Conservation (phyloP, 2,888 invertebrate species). For the Graphium colonna region DNA sequence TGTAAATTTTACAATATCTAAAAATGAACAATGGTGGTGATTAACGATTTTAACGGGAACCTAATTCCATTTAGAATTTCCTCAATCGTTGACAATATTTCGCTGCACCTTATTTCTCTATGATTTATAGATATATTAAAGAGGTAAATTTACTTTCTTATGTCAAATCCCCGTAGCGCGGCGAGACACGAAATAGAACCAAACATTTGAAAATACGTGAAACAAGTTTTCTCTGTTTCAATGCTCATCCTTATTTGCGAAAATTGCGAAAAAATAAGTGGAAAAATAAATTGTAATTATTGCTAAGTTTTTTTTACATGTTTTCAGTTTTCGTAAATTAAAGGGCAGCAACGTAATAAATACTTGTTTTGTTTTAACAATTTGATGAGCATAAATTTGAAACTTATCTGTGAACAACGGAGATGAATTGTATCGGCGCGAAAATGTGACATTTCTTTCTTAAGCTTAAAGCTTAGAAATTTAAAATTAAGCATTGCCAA, state of each 20-base stretch:
- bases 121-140: conserved; percentile 37
- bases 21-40: conserved; percentile 49
- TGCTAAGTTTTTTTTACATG: conserved; percentile 29
- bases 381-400: conserved; percentile 66
- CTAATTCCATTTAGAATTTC: conserved; percentile 75
- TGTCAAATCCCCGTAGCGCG: conserved; percentile 32
- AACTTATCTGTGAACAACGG: conserved; percentile 30
- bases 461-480: not conserved
- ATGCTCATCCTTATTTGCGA: conserved; percentile 63
- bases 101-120: conserved; percentile 39
- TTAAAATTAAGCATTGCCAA: not conserved
- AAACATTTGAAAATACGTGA: conserved; percentile 79
- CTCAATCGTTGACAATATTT: conserved; percentile 43
- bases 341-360: conserved; percentile 26
- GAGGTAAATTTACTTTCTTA: conserved; percentile 33
- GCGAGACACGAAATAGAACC: conserved; percentile 40
- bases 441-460: conserved; percentile 12
- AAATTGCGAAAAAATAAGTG: conserved; percentile 24
- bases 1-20: conserved; percentile 57
- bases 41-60: conserved; percentile 63
- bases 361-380: conserved; percentile 38
- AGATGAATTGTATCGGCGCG: conserved; percentile 11
- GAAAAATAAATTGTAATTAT: conserved; percentile 16
- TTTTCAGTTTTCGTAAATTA: conserved; percentile 27
- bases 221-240: conserved; percentile 59